Base-by-base conservation (phyloP, 2,797 vertebrate genomes). In the Brotula barbata region DNA sequence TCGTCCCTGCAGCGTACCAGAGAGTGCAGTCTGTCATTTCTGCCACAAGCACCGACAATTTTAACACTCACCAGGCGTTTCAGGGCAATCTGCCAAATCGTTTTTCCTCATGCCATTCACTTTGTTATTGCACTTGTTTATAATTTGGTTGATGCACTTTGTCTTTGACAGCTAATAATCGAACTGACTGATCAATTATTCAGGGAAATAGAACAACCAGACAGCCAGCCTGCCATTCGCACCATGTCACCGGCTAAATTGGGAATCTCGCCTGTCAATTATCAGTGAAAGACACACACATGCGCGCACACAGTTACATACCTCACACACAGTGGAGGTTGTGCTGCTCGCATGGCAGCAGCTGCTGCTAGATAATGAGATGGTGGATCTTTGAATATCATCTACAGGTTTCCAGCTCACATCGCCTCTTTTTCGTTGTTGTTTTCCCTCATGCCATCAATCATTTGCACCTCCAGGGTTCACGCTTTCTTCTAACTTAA, bases 161-260 rank as follows among this genome's bases (percentile, higher is more conserved):
- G 60, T 85, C 81, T 84, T 85, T 66, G 63, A 66, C 69, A 73
- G 78, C 86, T 89, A 89, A 88, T 90, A 89, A 90, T 89, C 87
- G 79, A 83, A 85, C 84, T 72, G 75, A 84, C 81, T 85, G 55
- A 88, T 91, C 80, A 88, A 89, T 91, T 87, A 91, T 92, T 92
- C 75, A 90, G 64, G 56, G 68, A 34, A 64, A 82, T 77, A 78
- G 67, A 87, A 86, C 68, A 86, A 86, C 68, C 58, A 82, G 80
- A 78, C 83, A 77, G 77, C 73, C 74, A 79, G 63, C 67, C 75
- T 84, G 73, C 73, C 83, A 69, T 78, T 84, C 77, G 64, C 41
- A 70, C 75, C n/a, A 2, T 58, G 58, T 62, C 15, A 33, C 80
- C 79, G 68, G 71, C 84, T 84, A 83, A 87, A 78, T 77, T 70